Evolutionary conservation across 2,888 invertebrate species (phyloP).

Genomic region (Microctonus brassicae): DNA sequence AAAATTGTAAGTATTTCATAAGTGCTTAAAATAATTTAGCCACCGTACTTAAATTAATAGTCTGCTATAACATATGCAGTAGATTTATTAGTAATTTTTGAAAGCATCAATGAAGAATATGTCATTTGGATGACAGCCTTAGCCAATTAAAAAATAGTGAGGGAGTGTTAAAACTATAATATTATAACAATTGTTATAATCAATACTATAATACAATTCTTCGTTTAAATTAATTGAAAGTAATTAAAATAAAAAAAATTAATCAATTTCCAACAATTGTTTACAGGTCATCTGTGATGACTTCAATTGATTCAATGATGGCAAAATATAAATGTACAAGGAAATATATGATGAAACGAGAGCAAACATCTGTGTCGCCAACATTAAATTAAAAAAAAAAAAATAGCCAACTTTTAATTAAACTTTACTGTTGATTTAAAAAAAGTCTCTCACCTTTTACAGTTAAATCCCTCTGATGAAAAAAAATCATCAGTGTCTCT

Average conservation of each 20-base stretch:
- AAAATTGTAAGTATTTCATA: no score
- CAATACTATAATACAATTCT: no score
- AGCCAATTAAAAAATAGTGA: no score
- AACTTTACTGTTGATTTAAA: background rate
- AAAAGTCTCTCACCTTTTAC: background rate
- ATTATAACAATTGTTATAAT: no score
- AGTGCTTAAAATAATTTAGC: no score
- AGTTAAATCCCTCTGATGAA: background rate
- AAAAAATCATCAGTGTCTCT: background rate
- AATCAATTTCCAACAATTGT: background rate
- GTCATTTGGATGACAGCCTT: no score
- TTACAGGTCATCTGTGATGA: background rate
- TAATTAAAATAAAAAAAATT: background rate
- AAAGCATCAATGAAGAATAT: no score
- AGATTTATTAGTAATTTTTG: no score
- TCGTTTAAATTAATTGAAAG: background rate
- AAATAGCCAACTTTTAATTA: background rate
- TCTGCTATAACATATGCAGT: no score
- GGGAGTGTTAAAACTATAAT: no score
- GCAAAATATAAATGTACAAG: background rate
- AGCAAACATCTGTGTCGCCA: background rate
- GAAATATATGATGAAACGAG: background rate
- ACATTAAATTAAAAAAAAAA: background rate
- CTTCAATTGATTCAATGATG: conserved; percentile 19
- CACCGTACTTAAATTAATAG: no score